phyloP scores from a whole-genome alignment of 2,888 invertebrate species.

The Teleiodes luculella region DNA sequence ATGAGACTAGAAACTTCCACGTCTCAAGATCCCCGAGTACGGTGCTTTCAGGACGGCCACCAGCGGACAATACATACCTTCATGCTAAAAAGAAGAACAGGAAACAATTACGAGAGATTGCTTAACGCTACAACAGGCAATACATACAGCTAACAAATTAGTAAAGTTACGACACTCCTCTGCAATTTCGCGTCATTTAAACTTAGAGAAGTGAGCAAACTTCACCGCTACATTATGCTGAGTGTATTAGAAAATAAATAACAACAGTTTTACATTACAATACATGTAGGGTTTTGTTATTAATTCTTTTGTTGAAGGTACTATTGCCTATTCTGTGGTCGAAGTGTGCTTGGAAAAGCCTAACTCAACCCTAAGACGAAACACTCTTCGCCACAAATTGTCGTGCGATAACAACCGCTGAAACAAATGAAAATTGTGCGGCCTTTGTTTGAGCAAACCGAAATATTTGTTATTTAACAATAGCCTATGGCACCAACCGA shows the following conservation, averaged over 20 bases:
- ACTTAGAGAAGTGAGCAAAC: background rate
- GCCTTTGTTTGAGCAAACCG: conserved; percentile 40
- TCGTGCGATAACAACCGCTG: conserved; percentile 36
- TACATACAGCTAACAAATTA: background rate
- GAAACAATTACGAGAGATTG: conserved; percentile 15
- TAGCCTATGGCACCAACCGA: conserved; percentile 36
- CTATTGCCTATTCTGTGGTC: conserved; percentile 37
- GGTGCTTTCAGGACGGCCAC: too few species aligned
- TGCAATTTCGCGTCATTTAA: background rate
- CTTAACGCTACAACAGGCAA: background rate
- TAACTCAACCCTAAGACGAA: conserved; percentile 32
- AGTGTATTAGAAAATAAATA: conserved; percentile 25
- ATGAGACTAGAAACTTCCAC: too few species aligned
- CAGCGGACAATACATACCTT: too few species aligned
- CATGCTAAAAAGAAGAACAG: conserved; percentile 17
- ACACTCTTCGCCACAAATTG: conserved; percentile 50
- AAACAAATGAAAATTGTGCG: conserved; percentile 49
- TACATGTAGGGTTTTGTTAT: conserved; percentile 33
- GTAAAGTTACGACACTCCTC: conserved; percentile 6
- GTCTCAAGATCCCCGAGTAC: too few species aligned
- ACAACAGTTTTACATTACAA: conserved; percentile 44
- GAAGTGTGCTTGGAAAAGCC: conserved; percentile 21
- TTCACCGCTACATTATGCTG: background rate
- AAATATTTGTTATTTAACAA: conserved; percentile 44
- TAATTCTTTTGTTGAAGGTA: conserved; percentile 38